Conservation (phyloP, 2,888 invertebrate genomes). For the Quadriops clusia region DNA sequence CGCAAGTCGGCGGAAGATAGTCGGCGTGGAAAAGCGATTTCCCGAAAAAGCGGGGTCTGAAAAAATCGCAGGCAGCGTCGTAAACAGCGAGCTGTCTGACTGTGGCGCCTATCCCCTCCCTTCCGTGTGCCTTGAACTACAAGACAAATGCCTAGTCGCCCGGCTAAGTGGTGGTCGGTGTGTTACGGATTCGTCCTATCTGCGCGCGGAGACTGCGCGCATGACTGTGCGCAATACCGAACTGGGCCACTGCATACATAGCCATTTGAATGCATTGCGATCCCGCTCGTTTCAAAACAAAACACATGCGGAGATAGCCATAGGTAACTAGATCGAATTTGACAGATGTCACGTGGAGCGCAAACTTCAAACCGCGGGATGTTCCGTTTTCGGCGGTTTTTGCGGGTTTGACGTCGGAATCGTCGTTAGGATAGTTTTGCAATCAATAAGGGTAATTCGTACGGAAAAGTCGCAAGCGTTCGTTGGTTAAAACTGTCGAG, state of each 20-base stretch:
- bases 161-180: constrained; percentile 21
- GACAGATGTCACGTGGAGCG: constrained; percentile 37
- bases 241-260: constrained; percentile 34
- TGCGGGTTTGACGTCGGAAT: constrained; percentile 1
- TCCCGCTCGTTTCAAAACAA: constrained; percentile 40
- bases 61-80: constrained; percentile 22
- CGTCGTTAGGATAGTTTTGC: too few species aligned
- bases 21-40: too few species aligned
- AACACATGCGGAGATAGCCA: constrained; percentile 38
- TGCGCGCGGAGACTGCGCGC: constrained; percentile 13
- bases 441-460: too few species aligned
- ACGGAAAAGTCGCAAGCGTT: too few species aligned
- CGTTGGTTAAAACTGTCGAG: too few species aligned
- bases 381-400: constrained; percentile 5
- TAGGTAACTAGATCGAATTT: constrained; percentile 37
- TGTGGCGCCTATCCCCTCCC: constrained; percentile 34
- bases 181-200: too few species aligned
- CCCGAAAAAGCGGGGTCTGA: constrained; percentile 3
- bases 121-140: constrained; percentile 28
- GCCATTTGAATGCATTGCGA: constrained; percentile 38
- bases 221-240: constrained; percentile 16
- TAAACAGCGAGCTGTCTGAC: constrained; percentile 31
- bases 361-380: constrained; percentile 25
- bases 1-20: too few species aligned
- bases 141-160: constrained; percentile 34